Evolutionary conservation across 2,113 vertebrate genomes (phyloP).

Genomic region (Chlorocebus sabaeus): DNA sequence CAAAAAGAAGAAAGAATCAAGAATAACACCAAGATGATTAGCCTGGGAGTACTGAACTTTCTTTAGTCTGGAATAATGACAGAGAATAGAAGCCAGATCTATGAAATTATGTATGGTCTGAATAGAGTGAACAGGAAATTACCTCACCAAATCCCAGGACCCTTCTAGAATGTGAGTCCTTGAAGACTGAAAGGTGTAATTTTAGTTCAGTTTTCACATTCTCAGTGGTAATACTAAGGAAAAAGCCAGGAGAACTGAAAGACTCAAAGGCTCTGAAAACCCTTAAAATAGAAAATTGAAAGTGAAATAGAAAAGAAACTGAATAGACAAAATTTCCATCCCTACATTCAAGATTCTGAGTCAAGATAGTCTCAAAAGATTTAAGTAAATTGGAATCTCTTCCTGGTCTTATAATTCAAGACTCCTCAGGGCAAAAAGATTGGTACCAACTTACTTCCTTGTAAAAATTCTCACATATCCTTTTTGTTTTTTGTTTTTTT

Average conservation of each 20-base stretch:
- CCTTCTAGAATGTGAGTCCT: not conserved
- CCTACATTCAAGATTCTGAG: not conserved
- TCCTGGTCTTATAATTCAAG: not conserved
- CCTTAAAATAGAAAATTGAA: not conserved
- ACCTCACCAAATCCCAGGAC: not conserved
- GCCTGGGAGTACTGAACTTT: not conserved
- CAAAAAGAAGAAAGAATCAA: not conserved
- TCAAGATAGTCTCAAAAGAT: not conserved
- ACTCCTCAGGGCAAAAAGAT: not conserved
- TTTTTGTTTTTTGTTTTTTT: not conserved
- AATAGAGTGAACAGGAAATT: not conserved
- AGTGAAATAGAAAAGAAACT: not conserved
- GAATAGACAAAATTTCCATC: not conserved
- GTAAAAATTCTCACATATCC: not conserved
- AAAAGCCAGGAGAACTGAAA: slow-evolving; percentile 2
- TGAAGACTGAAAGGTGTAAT: not conserved
- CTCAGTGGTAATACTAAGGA: not conserved
- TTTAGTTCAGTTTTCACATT: not conserved
- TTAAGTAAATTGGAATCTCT: not conserved
- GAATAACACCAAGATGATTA: not conserved
- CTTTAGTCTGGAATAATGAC: not conserved
- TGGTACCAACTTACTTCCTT: not conserved
- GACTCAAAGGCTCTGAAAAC: not conserved
- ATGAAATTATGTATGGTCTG: not conserved
- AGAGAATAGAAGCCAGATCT: not conserved